phyloP scores from a whole-genome alignment of 2,888 invertebrate genomes.

The Labia minor region DNA sequence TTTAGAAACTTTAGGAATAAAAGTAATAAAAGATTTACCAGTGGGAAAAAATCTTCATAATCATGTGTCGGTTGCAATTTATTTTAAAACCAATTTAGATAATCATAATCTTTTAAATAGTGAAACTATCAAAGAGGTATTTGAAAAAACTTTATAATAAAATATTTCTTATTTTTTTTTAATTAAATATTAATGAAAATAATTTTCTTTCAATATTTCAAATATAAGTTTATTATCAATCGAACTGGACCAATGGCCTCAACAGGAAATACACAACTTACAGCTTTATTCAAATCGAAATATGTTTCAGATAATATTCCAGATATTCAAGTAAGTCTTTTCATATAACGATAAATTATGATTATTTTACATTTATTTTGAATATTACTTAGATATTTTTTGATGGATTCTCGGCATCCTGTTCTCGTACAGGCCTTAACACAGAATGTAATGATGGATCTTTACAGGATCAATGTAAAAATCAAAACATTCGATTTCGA shows the following conservation, averaged over 20 bases:
- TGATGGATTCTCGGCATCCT: slow-evolving; percentile 50
- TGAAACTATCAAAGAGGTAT: neutral
- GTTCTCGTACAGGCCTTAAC: slow-evolving; percentile 42
- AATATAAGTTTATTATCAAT: slow-evolving; percentile 45
- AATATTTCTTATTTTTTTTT: no score
- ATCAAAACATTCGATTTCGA: slow-evolving; percentile 22
- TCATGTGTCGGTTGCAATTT: slow-evolving; percentile 38
- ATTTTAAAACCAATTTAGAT: slow-evolving; percentile 19
- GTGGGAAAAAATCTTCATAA: slow-evolving; percentile 45
- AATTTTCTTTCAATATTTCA: no score
- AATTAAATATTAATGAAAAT: no score
- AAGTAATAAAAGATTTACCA: slow-evolving; percentile 35
- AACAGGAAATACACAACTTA: slow-evolving; percentile 56
- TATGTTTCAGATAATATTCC: slow-evolving; percentile 49
- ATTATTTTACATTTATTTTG: no score
- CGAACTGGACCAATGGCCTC: slow-evolving; percentile 51
- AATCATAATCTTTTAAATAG: neutral
- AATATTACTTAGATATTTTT: slow-evolving; percentile 48
- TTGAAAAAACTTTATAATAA: no score
- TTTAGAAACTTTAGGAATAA: slow-evolving; percentile 22
- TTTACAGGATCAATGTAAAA: slow-evolving; percentile 15
- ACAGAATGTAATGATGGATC: slow-evolving; percentile 26
- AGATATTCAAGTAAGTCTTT: slow-evolving; percentile 44
- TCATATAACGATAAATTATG: no score
- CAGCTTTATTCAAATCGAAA: slow-evolving; percentile 50